Evolutionary conservation across 92 coral and sea anemone genomes (phyloP), one percentile per base, ranked within the genome.

Genomic region (Heliopora coerulea): DNA sequence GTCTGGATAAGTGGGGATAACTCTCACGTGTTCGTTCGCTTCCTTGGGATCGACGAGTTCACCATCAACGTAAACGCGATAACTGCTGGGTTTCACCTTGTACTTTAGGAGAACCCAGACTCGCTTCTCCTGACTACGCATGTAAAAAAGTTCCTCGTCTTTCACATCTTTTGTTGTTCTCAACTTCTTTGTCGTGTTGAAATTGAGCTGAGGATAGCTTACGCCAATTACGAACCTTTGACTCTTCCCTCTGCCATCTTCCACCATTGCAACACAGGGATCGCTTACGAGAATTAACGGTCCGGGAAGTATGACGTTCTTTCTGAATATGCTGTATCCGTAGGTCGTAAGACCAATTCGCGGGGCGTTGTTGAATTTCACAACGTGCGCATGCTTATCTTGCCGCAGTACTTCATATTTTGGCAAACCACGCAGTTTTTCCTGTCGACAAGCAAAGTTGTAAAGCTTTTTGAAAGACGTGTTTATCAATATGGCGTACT

Each of bases 281-380:
- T 31, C 74, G 32, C 40, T 54, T 10, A 78, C 89, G 23, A 21
- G 54, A 29, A 52, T 29, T 3, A 88, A 52, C 33, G 85, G 85
- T 1, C 89, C 93, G 3, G 78, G 76, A 23, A 80, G 49, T 8
- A 20, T 11, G 3, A 41, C n/a, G 0, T 28, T n/a, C 17, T 18
- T 8, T 3, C 27, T 48, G 61, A 88, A 88, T 10, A 88, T 35
- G n/a, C 80, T 79, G 49, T 88, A 88, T 31, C 87, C 89, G 61
- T 65, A 66, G 7, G 82, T 65, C 3, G 72, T 21, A 0, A 59
- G 14, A 3, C 60, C 80, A 17, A 58, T 44, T 26, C 60, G 42
- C 6, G 89, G 84, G 61, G 85, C 61, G 39, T 79, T 68, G 17
- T 57, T 54, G 59, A 88, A 75, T 56, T 79, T 56, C 19, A 88